A percentile compares a stretch with the other conserved stretches of the same genome.
Conservation (phyloP, 2,113 vertebrate species). For the Mus spicilegus region DNA sequence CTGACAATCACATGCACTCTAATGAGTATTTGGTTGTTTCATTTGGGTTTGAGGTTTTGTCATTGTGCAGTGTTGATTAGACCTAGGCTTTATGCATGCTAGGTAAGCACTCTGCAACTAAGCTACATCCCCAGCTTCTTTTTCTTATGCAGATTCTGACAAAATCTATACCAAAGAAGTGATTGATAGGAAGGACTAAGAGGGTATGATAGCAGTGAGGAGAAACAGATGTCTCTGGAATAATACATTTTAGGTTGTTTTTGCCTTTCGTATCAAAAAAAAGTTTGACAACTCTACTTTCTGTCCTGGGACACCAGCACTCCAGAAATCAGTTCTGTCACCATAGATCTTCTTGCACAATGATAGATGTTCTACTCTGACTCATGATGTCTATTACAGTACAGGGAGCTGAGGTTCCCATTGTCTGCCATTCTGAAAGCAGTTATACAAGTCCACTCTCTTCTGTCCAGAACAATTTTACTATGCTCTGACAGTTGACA, state of each 20-base stretch:
- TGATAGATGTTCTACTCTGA: not conserved
- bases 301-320: not conserved
- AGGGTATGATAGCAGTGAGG: not conserved
- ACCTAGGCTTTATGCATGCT: not conserved
- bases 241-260: not conserved
- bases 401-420: not conserved
- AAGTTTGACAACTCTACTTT: not conserved
- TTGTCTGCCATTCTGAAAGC: not conserved
- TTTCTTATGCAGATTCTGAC: not conserved
- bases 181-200: not conserved
- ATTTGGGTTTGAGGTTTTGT: not conserved
- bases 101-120: not conserved
- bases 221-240: not conserved
- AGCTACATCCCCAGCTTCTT: too few relatives aligned
- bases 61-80: too few relatives aligned
- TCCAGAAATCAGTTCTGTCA: not conserved
- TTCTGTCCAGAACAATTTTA: not conserved
- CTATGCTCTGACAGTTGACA: not conserved
- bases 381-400: not conserved
- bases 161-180: not conserved
- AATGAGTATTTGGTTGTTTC: not conserved
- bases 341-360: not conserved
- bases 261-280: too few relatives aligned
- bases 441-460: not conserved
- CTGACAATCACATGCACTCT: not conserved